Percentiles rank a stretch among this genome's conserved stretches.
These are phyloP conservation scores for Dolomedes plantarius DNA, from an alignment of 2,888 invertebrate species.

Conservation along the genomic window DNA sequence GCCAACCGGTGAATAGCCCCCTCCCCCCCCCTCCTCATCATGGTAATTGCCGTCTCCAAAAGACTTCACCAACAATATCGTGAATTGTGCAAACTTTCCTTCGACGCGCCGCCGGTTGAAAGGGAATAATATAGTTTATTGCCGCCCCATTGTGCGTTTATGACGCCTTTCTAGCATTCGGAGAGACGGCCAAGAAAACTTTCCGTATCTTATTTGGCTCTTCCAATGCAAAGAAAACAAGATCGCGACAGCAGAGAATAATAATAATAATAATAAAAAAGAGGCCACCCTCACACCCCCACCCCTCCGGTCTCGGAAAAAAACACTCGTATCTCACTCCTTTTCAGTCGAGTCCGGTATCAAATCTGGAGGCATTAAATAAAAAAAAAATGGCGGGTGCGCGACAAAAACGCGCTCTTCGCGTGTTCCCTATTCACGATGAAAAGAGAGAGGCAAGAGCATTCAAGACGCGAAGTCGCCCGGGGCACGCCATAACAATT, in stretches of 20 bases:
- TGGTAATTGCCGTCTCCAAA: background rate
- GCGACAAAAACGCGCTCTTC: too few relatives aligned
- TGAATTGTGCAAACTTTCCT: background rate
- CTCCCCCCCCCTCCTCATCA: too few relatives aligned
- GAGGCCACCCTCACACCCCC: too few relatives aligned
- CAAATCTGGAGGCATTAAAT: constrained; percentile 9
- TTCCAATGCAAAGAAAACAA: background rate
- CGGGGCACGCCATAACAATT: constrained; percentile 37
- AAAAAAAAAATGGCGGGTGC: too few relatives aligned
- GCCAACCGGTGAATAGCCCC: too few relatives aligned
- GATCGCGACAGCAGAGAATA: background rate
- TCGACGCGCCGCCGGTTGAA: background rate
- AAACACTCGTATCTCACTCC: constrained; percentile 56
- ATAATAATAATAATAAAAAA: too few relatives aligned
- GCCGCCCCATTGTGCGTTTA: constrained; percentile 57
- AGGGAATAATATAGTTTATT: constrained; percentile 59
- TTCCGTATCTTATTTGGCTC: background rate
- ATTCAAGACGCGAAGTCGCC: constrained; percentile 18
- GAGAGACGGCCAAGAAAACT: background rate
- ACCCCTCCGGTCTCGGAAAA: too few relatives aligned
- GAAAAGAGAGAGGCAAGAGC: too few relatives aligned
- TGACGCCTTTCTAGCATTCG: background rate
- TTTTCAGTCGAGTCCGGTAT: constrained; percentile 42
- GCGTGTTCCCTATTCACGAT: too few relatives aligned
- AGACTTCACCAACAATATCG: background rate